A percentile compares a stretch with the other conserved stretches of the same genome.
Evolutionary conservation across 2,113 vertebrate species (phyloP).

Genomic region (Fulmarus glacialis): DNA sequence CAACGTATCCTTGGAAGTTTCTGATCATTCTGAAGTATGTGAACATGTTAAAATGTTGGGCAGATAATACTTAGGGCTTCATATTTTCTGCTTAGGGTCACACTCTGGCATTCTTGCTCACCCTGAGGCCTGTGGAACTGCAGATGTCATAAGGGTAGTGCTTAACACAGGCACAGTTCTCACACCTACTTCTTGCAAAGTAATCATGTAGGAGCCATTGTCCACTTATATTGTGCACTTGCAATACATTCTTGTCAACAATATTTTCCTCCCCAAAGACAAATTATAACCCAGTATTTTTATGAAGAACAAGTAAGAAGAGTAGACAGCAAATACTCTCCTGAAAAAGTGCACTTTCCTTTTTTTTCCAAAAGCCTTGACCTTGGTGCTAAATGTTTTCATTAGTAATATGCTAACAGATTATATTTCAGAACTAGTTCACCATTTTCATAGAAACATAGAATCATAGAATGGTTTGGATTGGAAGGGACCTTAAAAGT

Average conservation of each 20-base stretch:
- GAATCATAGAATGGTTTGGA: too few relatives aligned
- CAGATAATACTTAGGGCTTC: background rate
- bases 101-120: background rate
- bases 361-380: background rate
- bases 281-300: background rate
- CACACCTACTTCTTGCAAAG: background rate
- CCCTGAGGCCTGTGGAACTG: background rate
- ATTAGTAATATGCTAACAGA: constrained; percentile 49
- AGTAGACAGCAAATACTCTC: background rate
- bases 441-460: background rate
- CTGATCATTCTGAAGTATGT: background rate
- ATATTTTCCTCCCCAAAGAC: background rate
- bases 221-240: constrained; percentile 1
- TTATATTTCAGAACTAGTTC: constrained; percentile 63
- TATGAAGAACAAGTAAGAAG: background rate
- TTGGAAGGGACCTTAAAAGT: too few relatives aligned
- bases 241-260: background rate
- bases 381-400: constrained; percentile 31
- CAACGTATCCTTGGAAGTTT: constrained; percentile 20
- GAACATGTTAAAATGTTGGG: background rate
- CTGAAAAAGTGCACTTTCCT: background rate
- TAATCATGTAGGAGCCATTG: background rate
- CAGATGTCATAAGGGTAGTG: background rate
- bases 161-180: background rate
- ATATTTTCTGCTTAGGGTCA: background rate